Conservation (phyloP, 2,888 invertebrate species). For the Epicampocera succincta region DNA sequence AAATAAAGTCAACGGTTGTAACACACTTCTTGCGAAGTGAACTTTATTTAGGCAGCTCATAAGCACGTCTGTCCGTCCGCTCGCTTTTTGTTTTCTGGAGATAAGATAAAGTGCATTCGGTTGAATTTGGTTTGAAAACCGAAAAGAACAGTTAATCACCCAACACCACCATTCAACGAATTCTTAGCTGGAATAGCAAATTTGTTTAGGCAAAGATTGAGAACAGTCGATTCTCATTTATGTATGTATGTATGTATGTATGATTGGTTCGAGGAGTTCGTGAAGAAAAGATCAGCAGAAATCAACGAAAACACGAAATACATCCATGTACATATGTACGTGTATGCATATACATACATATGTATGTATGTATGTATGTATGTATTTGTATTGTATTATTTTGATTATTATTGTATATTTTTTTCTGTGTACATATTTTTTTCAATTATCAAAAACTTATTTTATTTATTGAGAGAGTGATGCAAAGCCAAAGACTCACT, state of each 20-base stretch:
- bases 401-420: no score
- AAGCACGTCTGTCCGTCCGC: not conserved
- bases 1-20: conserved; percentile 41
- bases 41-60: not conserved
- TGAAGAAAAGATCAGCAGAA: conserved; percentile 40
- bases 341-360: no score
- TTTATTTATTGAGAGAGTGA: conserved; percentile 12
- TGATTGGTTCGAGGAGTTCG: not conserved
- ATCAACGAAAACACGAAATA: conserved; percentile 17
- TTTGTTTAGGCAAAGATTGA: conserved; percentile 43
- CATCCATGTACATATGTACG: no score
- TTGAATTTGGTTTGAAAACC: conserved; percentile 37
- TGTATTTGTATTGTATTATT: not conserved
- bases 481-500: conserved; percentile 41
- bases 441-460: not conserved
- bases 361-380: no score
- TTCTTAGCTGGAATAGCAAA: not conserved
- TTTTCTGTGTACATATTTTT: not conserved
- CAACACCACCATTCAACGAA: conserved; percentile 5
- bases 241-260: conserved; percentile 20
- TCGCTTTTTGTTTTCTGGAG: conserved; percentile 8
- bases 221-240: conserved; percentile 58
- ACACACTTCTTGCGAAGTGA: conserved; percentile 16
- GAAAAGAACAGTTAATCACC: conserved; percentile 36
- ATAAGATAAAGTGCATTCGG: conserved; percentile 65